These are phyloP conservation scores for Poecilus cupreus DNA, from an alignment of 2,888 invertebrate species.

Conservation along the genomic window DNA sequence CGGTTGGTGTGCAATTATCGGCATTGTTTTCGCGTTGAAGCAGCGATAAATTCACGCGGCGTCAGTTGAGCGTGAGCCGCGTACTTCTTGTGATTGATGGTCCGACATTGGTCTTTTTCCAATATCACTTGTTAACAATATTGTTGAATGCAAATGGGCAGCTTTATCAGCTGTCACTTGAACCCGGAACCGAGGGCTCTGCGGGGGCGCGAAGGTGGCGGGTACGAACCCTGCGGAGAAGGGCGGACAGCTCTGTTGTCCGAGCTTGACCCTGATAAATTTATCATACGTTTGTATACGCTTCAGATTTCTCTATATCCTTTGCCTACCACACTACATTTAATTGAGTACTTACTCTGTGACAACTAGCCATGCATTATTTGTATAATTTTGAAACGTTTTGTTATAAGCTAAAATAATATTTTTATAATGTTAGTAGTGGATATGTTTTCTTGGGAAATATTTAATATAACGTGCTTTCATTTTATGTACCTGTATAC, in stretches of 20 bases:
- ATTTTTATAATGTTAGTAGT: no score
- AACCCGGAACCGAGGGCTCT: not conserved
- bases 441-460: no score
- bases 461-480: no score
- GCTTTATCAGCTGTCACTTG: constrained; percentile 23
- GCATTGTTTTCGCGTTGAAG: not conserved
- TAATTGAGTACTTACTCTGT: no score
- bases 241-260: not conserved
- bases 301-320: not conserved
- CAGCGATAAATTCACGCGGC: not conserved
- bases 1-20: not conserved
- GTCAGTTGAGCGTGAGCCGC: no score
- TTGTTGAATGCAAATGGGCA: constrained; percentile 48
- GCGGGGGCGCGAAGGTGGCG: not conserved
- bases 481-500: no score
- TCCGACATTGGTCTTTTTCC: constrained; percentile 33
- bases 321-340: not conserved
- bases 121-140: constrained; percentile 35
- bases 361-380: no score
- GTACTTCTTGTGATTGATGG: not conserved
- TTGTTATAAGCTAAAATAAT: no score
- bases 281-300: constrained; percentile 1
- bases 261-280: not conserved
- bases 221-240: not conserved
- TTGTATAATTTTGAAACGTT: no score